Evolutionary conservation across 2,797 vertebrate species (phyloP).

Genomic region (Cyprinodon diabolis): DNA sequence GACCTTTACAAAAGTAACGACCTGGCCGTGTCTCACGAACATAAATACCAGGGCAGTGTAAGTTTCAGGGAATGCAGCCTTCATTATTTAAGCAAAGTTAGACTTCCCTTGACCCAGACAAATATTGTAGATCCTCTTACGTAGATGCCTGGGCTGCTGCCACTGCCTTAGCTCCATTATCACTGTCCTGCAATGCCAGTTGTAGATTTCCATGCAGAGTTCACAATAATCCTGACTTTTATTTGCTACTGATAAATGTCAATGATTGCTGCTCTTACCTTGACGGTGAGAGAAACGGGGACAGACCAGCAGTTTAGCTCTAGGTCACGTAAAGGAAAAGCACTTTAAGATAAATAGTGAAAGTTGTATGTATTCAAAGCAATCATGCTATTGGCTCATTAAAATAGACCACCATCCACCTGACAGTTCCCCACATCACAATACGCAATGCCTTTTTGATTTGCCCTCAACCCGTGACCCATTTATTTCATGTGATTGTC

Average conservation of each 20-base stretch:
- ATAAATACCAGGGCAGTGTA: conserved; percentile 47
- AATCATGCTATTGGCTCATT: conserved; percentile 75
- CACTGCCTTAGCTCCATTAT: background rate
- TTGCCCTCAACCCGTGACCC: conserved; percentile 70
- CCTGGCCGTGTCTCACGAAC: conserved; percentile 50
- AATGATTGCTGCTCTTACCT: conserved; percentile 67
- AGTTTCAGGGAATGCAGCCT: conserved; percentile 37
- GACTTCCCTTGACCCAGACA: conserved; percentile 16
- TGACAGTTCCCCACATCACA: conserved; percentile 65
- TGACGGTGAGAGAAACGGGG: conserved; percentile 47
- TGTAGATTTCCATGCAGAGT: conserved; percentile 4
- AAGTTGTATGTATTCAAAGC: conserved; percentile 68
- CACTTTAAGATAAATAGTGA: conserved; percentile 67
- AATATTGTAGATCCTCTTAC: conserved; percentile 12
- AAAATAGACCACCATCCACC: conserved; percentile 76
- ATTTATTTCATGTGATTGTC: conserved; percentile 62
- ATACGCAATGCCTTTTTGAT: conserved; percentile 59
- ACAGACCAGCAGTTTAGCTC: conserved; percentile 35
- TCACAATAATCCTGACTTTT: conserved; percentile 15
- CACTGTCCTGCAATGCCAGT: background rate
- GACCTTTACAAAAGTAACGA: conserved; percentile 53
- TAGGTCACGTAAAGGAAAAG: conserved; percentile 54
- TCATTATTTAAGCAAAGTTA: conserved; percentile 35
- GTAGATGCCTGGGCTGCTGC: conserved; percentile 13
- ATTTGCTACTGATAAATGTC: conserved; percentile 9